A percentile compares a stretch with the other conserved stretches of the same genome.
These are phyloP conservation scores for Pachycephus smyrnensis DNA, from an alignment of 2,888 invertebrate genomes.

Conservation along the genomic window DNA sequence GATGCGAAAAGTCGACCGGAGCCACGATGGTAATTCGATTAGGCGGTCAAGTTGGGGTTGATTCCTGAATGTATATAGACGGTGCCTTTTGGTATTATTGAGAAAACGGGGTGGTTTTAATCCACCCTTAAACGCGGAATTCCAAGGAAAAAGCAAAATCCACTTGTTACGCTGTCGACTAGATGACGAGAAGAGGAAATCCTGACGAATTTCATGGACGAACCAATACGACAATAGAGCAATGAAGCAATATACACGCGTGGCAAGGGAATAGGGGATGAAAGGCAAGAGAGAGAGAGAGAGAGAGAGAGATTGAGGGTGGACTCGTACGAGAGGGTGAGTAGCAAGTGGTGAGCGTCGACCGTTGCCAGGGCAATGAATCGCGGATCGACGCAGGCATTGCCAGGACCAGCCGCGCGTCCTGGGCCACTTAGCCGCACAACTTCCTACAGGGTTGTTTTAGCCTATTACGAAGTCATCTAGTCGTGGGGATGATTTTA, in stretches of 20 bases:
- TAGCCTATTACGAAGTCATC: not conserved
- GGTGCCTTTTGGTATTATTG: not conserved
- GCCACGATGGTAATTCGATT: not conserved
- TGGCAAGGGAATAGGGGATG: constrained; percentile 22
- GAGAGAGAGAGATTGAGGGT: not conserved
- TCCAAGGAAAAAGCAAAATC: constrained; percentile 46
- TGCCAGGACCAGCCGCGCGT: constrained; percentile 42
- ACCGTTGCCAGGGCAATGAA: constrained; percentile 61
- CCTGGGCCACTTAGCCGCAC: constrained; percentile 31
- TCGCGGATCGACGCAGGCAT: constrained; percentile 58
- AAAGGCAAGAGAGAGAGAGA: constrained; percentile 3
- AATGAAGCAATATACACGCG: constrained; percentile 23
- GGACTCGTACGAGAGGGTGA: not conserved
- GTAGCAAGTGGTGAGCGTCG: constrained; percentile 37
- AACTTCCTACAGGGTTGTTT: constrained; percentile 18
- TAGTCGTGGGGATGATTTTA: not conserved
- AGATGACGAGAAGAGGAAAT: not conserved
- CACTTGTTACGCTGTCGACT: constrained; percentile 50
- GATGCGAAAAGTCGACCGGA: not conserved
- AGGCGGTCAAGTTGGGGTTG: not conserved
- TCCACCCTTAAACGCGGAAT: not conserved
- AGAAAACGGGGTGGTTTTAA: not conserved
- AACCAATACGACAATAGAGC: constrained; percentile 24
- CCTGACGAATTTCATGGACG: constrained; percentile 19
- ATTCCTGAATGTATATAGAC: not conserved